Evolutionary conservation across 2,797 vertebrate genomes (phyloP).

Genomic region (Lycodopsis pacificus): DNA sequence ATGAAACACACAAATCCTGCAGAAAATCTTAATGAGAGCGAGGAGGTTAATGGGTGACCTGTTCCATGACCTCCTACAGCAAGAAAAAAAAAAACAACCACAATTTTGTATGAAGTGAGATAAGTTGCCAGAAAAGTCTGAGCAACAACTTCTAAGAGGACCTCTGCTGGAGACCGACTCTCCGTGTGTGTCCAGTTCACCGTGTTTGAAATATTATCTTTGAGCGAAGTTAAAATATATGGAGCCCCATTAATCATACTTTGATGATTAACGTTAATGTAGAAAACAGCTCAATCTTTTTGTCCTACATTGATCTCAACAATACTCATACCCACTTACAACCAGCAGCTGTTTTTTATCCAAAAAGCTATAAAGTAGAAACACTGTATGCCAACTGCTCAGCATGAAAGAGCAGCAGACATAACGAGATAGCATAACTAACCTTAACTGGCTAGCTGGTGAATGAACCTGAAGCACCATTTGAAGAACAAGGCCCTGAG

Average conservation of each 20-base stretch:
- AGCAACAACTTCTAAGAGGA: not conserved
- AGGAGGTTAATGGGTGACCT: slow-evolving; percentile 14
- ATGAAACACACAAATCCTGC: slow-evolving; percentile 26
- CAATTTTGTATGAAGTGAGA: not conserved
- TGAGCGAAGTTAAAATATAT: too few relatives aligned
- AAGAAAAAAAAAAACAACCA: not conserved
- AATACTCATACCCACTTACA: not conserved
- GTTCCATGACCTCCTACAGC: slow-evolving; percentile 7
- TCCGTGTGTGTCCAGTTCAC: not conserved
- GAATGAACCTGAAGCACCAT: not conserved
- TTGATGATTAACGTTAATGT: not conserved
- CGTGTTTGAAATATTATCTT: not conserved
- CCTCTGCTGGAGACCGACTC: too few relatives aligned
- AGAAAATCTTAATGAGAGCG: slow-evolving; percentile 31
- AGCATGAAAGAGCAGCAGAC: not conserved
- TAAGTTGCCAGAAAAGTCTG: not conserved
- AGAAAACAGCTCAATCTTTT: not conserved
- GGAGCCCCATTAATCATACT: not conserved
- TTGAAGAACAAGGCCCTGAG: not conserved
- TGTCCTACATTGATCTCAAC: not conserved
- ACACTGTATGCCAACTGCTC: not conserved
- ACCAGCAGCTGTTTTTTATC: not conserved
- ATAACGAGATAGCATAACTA: not conserved
- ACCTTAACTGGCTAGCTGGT: too few relatives aligned
- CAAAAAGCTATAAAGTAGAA: not conserved